phyloP scores from a whole-genome alignment of 2,888 invertebrate genomes.

The Esperia sulphurella region DNA sequence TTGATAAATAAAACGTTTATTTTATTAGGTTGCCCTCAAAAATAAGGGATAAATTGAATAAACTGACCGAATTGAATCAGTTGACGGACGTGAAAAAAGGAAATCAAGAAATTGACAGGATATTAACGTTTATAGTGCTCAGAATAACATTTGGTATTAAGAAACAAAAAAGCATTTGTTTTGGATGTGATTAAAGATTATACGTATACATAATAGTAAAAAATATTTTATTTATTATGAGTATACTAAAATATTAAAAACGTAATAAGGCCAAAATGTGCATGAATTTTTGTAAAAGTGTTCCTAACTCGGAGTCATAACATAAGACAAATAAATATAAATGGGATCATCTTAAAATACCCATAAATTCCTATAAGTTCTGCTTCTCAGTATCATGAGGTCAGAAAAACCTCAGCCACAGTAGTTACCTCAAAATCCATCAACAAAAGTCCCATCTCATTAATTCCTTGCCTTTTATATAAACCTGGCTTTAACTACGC shows the following conservation, averaged over 20 bases:
- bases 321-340: too few species aligned
- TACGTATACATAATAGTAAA: too few species aligned
- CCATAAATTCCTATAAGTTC: too few species aligned
- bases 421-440: constrained; percentile 35
- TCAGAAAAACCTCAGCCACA: not conserved
- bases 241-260: too few species aligned
- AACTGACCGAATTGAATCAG: constrained; percentile 52
- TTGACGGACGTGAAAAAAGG: constrained; percentile 40
- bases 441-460: constrained; percentile 55
- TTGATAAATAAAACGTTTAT: constrained; percentile 6
- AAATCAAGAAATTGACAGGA: constrained; percentile 58
- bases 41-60: constrained; percentile 61
- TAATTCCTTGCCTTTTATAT: constrained; percentile 48
- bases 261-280: too few species aligned
- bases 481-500: constrained; percentile 25
- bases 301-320: too few species aligned
- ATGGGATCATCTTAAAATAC: too few species aligned
- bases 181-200: too few species aligned
- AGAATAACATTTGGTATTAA: too few species aligned
- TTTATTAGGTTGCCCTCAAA: constrained; percentile 22
- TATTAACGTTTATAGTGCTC: constrained; percentile 21
- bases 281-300: too few species aligned
- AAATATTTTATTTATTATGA: too few species aligned
- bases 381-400: not conserved
- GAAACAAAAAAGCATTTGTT: too few species aligned